phyloP scores from a whole-genome alignment of 2,888 invertebrate genomes.

The Sarcophaga rosellei region DNA sequence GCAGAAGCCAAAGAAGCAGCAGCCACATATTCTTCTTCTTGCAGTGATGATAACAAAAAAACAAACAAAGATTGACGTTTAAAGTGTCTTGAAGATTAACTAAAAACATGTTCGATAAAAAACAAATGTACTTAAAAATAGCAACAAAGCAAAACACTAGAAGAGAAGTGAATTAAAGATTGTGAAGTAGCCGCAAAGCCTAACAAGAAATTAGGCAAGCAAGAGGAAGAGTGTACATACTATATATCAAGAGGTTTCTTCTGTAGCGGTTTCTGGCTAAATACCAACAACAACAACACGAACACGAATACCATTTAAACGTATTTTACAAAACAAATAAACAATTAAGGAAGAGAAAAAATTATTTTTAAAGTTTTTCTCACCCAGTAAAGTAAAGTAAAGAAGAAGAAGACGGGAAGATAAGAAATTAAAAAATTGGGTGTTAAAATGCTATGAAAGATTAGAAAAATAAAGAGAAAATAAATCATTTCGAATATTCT shows the following conservation, averaged over 20 bases:
- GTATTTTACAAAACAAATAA: conserved; percentile 46
- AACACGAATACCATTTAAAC: not conserved
- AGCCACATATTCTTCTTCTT: conserved; percentile 12
- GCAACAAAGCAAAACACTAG: conserved; percentile 11
- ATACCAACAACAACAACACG: not conserved
- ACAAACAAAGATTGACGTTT: conserved; percentile 49
- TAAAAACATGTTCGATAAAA: conserved; percentile 55
- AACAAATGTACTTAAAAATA: conserved; percentile 56
- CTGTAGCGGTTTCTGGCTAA: conserved; percentile 28
- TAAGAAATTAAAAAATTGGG: conserved; percentile 57
- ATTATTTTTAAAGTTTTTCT: conserved; percentile 36
- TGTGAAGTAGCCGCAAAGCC: not conserved
- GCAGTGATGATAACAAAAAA: not conserved
- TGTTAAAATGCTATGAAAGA: conserved; percentile 63
- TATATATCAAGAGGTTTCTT: conserved; percentile 21
- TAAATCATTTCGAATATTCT: conserved; percentile 38
- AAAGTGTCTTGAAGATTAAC: conserved; percentile 65
- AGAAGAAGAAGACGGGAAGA: not conserved
- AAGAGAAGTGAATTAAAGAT: not conserved
- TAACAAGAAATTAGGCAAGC: not conserved
- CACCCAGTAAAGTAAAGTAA: not conserved
- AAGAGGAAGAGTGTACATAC: not conserved
- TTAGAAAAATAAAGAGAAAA: not conserved
- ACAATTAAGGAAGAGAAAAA: conserved; percentile 46
- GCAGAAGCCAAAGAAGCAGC: not conserved